phyloP scores from a whole-genome alignment of 2,888 invertebrate species.

The Melanostoma scalare region DNA sequence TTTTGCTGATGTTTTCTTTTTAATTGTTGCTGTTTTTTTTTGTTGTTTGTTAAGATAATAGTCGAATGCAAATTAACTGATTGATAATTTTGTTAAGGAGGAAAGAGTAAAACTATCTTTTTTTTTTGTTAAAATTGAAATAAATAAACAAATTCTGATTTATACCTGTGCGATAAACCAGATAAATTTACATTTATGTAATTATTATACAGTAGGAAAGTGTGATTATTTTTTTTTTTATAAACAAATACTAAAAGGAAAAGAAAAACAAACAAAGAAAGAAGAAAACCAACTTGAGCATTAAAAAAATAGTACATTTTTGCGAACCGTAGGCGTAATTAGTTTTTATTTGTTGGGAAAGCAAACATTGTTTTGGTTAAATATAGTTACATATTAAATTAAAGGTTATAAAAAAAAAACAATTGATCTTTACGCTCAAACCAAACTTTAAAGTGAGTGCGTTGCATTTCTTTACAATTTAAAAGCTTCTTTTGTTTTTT shows the following conservation, averaged over 20 bases:
- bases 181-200: slow-evolving; percentile 50
- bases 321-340: slow-evolving; percentile 43
- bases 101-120: slow-evolving; percentile 50
- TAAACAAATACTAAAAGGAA: slow-evolving; percentile 47
- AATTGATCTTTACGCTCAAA: neutral
- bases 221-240: slow-evolving; percentile 35
- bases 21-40: too few relatives aligned
- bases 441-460: too few relatives aligned
- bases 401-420: slow-evolving; percentile 22
- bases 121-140: slow-evolving; percentile 51
- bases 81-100: neutral
- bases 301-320: slow-evolving; percentile 65
- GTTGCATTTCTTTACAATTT: too few relatives aligned
- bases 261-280: slow-evolving; percentile 25
- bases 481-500: too few relatives aligned
- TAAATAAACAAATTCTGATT: slow-evolving; percentile 74
- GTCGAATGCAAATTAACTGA: too few relatives aligned
- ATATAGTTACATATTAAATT: slow-evolving; percentile 51
- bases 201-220: slow-evolving; percentile 55
- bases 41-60: too few relatives aligned
- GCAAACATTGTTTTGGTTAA: slow-evolving; percentile 51
- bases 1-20: too few relatives aligned
- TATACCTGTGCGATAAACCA: slow-evolving; percentile 77
- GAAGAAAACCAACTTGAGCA: slow-evolving; percentile 73
- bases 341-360: slow-evolving; percentile 46